Conservation (phyloP, 2,113 vertebrate species). For the Urocolius indicus region DNA sequence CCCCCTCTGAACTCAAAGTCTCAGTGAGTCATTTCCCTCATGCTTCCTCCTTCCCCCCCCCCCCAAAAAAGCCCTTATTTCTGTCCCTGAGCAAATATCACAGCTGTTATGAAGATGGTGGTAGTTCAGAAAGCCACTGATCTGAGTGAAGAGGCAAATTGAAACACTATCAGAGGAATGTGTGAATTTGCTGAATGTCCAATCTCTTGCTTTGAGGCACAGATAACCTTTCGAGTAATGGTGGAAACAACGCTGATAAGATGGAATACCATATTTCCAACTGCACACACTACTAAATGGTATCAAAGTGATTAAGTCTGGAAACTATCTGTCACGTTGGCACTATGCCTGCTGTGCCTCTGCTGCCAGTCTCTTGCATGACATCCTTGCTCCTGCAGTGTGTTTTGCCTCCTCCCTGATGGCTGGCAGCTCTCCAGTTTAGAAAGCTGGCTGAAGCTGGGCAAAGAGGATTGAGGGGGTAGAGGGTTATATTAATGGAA, state of each 20-base stretch:
- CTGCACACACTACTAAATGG: background rate
- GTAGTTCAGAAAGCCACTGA: background rate
- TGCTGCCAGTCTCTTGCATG: background rate
- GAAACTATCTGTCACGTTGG: background rate
- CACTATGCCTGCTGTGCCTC: background rate
- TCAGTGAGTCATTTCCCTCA: conserved; percentile 2
- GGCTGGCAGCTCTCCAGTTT: background rate
- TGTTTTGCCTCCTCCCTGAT: background rate
- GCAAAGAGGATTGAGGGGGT: background rate
- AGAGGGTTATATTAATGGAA: background rate
- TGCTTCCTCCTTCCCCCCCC: background rate
- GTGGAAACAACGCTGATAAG: background rate
- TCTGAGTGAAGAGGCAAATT: background rate
- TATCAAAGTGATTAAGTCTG: background rate
- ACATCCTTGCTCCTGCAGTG: background rate
- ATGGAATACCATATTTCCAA: background rate
- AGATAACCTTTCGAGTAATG: background rate
- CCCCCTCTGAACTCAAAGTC: background rate
- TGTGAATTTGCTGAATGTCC: background rate
- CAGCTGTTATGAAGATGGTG: background rate
- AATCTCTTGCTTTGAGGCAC: background rate
- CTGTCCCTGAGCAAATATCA: background rate
- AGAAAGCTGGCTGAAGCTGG: background rate
- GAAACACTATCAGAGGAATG: background rate
- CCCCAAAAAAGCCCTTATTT: background rate